Base-by-base conservation (phyloP, 2,113 vertebrate species). In the Falco punctatus region DNA sequence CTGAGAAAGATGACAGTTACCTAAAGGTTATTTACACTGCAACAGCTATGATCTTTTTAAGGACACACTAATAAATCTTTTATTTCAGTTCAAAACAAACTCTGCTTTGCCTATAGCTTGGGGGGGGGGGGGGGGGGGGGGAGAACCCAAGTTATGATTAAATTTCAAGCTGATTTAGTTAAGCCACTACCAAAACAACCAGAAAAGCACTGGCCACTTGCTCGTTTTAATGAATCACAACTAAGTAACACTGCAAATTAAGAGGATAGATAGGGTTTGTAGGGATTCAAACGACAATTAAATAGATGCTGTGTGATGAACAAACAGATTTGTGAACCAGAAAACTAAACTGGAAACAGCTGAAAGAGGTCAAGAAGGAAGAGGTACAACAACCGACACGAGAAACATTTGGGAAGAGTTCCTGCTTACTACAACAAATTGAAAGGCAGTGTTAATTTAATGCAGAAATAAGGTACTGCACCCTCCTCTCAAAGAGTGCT, bases 1-100 rank as follows among this genome's bases (percentile, higher is more conserved):
- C 99, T 99, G 96, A 54, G 85, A 91, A 90, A 92, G 84, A 97
- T 65, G 44, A 95, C 19, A 94, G 70, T 94, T 88, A 86, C 46
- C 71, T 57, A 65, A 84, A 49, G 55, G 86, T 92, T 94, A 93
- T 87, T 95, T 77, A 72, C 23, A 66, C 4, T 82, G 78, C 65
- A 92, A 72, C 32, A 87, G 23, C 32, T 59, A 92, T 15, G 18
- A 71, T 51, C n/a, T 57, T 72, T 66, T 89, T 64, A 67, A 81
- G 17, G 18, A 86, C 14, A 55, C 3, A 17, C 38, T 32, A 64
- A 48, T 33, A 79, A 59, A 33, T 23, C 6, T 75, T 73, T 46
- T 58, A 65, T 57, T 95, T 77, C 33, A 42, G 62, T 46, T 82
- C 75, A 35, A 95, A 92, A 81, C 17, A 75, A 81, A 51, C 71